These are phyloP conservation scores for Heteromurus nitidus DNA, from an alignment of 2,888 invertebrate genomes.

Conservation along the genomic window DNA sequence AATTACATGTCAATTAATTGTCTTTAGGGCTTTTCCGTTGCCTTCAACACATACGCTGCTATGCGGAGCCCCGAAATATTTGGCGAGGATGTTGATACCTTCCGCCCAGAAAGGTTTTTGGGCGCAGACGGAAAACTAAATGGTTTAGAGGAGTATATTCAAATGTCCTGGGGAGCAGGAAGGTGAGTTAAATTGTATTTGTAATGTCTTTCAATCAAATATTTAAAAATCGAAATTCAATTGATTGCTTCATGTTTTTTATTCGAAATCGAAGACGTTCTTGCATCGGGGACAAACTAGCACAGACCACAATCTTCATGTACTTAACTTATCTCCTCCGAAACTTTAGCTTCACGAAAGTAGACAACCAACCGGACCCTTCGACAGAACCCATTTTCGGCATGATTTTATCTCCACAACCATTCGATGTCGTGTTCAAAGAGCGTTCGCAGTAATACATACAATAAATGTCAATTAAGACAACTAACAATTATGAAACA, in stretches of 20 bases:
- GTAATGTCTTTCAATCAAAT: too few relatives aligned
- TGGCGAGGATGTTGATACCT: conserved; percentile 65
- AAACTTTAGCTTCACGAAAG: conserved; percentile 78
- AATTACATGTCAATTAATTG: conserved; percentile 11
- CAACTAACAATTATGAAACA: too few relatives aligned
- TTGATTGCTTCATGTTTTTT: too few relatives aligned
- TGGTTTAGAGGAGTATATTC: conserved; percentile 57
- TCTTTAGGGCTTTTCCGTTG: conserved; percentile 65
- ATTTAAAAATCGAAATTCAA: too few relatives aligned
- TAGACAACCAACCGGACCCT: conserved; percentile 76
- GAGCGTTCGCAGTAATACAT: too few relatives aligned
- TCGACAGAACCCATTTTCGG: conserved; percentile 78
- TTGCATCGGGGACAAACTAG: conserved; percentile 81
- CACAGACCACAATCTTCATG: conserved; percentile 80
- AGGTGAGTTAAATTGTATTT: conserved; percentile 1
- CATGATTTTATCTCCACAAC: conserved; percentile 79
- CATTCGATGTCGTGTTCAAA: conserved; percentile 77
- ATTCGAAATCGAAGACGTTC: conserved; percentile 79
- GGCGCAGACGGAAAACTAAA: conserved; percentile 66
- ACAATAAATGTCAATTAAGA: too few relatives aligned
- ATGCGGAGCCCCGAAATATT: conserved; percentile 65
- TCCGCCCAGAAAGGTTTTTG: conserved; percentile 70
- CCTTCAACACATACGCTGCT: conserved; percentile 68
- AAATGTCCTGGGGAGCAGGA: conserved; percentile 69
- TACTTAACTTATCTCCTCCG: conserved; percentile 80